Percentiles rank a stretch among this genome's conserved stretches.
These are phyloP conservation scores for Leucoma salicis DNA, from an alignment of 2,888 invertebrate species.

Conservation along the genomic window DNA sequence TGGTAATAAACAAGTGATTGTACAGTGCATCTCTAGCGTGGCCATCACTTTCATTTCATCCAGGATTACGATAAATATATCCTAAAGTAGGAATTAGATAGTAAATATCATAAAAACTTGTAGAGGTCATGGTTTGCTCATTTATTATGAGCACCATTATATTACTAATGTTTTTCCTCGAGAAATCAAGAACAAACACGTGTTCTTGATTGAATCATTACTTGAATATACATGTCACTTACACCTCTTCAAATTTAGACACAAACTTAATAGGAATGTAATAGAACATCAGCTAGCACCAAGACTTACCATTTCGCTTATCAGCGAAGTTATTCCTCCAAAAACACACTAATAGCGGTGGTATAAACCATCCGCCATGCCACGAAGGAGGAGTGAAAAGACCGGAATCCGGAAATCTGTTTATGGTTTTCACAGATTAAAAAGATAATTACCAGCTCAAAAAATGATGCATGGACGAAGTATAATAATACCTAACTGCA, in stretches of 20 bases:
- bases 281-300: conserved; percentile 34
- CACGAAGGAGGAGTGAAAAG: conserved; percentile 81
- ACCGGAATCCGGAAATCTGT: conserved; percentile 63
- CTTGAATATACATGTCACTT: conserved; percentile 33
- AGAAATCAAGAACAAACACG: conserved; percentile 33
- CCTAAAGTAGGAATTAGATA: neutral
- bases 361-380: conserved; percentile 80
- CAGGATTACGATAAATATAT: no score
- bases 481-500: no score
- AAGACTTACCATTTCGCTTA: conserved; percentile 79
- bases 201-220: conserved; percentile 32
- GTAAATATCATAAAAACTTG: no score
- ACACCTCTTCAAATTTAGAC: conserved; percentile 42
- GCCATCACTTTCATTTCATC: neutral
- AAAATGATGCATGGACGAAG: conserved; percentile 16
- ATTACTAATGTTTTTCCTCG: neutral
- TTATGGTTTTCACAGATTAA: conserved; percentile 59
- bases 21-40: conserved; percentile 9
- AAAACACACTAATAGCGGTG: conserved; percentile 71
- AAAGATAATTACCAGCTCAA: conserved; percentile 55
- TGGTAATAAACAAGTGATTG: conserved; percentile 21
- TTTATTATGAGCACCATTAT: no score
- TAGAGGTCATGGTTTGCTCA: no score
- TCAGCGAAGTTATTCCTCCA: conserved; percentile 74
- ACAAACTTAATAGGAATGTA: conserved; percentile 27